These are phyloP conservation scores for Eulemur coronatus DNA, from an alignment of 2,797 vertebrate species.

Conservation along the genomic window DNA sequence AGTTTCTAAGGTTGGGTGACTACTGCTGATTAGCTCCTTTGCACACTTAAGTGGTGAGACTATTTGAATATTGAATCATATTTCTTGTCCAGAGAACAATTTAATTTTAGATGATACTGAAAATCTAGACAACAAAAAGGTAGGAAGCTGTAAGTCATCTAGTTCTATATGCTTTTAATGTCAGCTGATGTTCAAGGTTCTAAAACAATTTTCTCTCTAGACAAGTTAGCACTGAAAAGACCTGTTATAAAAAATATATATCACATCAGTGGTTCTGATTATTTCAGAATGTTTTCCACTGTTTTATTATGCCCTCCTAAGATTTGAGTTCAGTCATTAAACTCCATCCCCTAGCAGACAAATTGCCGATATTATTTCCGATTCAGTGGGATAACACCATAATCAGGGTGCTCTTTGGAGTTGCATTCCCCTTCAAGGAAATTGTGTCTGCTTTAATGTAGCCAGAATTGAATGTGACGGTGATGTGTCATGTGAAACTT, in stretches of 20 bases:
- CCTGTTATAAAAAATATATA: not conserved
- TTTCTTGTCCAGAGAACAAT: not conserved
- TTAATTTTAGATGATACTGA: not conserved
- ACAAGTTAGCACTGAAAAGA: conserved; percentile 27
- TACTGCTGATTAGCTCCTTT: not conserved
- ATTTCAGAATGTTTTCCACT: conserved; percentile 63
- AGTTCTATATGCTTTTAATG: conserved; percentile 19
- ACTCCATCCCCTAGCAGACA: conserved; percentile 51
- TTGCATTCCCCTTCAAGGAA: conserved; percentile 25
- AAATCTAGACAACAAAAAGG: not conserved
- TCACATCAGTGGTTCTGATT: conserved; percentile 24
- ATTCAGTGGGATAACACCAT: conserved; percentile 63
- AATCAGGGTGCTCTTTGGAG: conserved; percentile 44
- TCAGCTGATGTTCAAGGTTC: conserved; percentile 38
- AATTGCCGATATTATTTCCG: conserved; percentile 59
- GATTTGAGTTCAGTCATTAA: conserved; percentile 60
- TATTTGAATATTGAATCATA: conserved; percentile 29
- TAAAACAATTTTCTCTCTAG: conserved; percentile 20
- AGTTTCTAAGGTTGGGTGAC: not conserved
- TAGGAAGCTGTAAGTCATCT: not conserved
- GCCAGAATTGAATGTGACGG: conserved; percentile 29
- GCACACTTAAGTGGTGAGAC: not conserved
- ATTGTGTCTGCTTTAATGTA: conserved; percentile 44
- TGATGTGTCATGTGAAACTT: not conserved
- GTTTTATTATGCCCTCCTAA: conserved; percentile 48